A percentile compares a stretch with the other conserved stretches of the same genome.
Conservation (phyloP, 2,888 invertebrate species). For the Mythimna ferrago region DNA sequence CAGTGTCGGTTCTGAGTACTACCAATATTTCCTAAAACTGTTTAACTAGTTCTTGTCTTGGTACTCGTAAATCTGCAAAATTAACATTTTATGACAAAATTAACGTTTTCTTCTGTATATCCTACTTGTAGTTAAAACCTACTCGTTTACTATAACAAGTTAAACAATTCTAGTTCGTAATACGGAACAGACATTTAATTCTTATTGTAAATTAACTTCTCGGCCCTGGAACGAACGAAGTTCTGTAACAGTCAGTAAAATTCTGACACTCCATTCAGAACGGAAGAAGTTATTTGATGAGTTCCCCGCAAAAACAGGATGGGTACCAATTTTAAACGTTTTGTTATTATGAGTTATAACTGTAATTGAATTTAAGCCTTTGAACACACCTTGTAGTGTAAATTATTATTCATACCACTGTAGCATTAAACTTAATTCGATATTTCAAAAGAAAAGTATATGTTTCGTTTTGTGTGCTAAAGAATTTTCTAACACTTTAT, state of each 20-base stretch:
- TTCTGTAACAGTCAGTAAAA: too few relatives aligned
- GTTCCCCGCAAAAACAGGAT: too few relatives aligned
- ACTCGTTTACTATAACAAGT: neutral
- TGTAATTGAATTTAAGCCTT: neutral
- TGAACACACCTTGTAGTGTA: constrained; percentile 11
- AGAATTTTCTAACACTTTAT: neutral
- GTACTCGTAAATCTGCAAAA: neutral
- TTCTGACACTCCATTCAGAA: too few relatives aligned
- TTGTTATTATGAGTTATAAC: neutral
- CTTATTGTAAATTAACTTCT: too few relatives aligned
- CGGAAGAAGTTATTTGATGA: too few relatives aligned
- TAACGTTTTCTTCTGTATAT: neutral
- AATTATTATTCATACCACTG: neutral
- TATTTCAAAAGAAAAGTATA: constrained; percentile 8
- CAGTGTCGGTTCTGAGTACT: constrained; percentile 3
- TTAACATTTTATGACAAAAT: neutral
- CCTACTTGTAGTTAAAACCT: neutral
- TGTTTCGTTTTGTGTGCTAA: neutral
- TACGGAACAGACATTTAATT: too few relatives aligned
- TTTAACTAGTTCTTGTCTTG: neutral
- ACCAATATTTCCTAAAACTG: neutral
- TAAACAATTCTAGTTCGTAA: too few relatives aligned
- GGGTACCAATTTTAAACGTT: too few relatives aligned
- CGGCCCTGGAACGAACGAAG: too few relatives aligned
- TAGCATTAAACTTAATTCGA: constrained; percentile 30